Conservation (phyloP, 2,113 vertebrate genomes). For the Bambusicola thoracicus region DNA sequence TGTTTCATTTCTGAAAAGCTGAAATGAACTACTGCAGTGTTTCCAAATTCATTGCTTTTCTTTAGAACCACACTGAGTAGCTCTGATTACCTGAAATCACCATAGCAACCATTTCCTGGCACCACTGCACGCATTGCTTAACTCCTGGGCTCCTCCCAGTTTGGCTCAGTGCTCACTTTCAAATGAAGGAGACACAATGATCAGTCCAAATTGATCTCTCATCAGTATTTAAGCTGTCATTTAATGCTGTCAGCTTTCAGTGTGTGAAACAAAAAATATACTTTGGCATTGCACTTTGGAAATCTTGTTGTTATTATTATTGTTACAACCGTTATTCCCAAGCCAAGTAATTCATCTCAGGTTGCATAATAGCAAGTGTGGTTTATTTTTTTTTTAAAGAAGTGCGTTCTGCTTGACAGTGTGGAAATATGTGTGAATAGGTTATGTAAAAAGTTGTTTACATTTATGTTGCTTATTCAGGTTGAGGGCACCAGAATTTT, state of each 20-base stretch:
- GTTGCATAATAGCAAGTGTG: background rate
- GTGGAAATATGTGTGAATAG: background rate
- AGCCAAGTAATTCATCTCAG: slow-evolving; percentile 3
- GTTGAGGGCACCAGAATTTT: background rate
- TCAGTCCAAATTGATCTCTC: background rate
- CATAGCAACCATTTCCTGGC: background rate
- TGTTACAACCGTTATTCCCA: background rate
- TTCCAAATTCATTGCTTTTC: background rate
- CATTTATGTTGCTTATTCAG: background rate
- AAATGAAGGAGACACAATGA: background rate
- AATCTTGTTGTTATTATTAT: background rate
- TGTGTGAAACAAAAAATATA: background rate
- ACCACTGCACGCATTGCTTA: background rate
- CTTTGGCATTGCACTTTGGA: slow-evolving; percentile 6
- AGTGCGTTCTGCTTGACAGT: background rate
- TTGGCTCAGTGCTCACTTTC: background rate
- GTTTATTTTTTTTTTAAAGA: background rate
- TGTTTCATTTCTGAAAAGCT: background rate
- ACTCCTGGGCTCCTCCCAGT: background rate
- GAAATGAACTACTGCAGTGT: background rate
- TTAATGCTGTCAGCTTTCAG: background rate
- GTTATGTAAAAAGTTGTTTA: slow-evolving; percentile 5
- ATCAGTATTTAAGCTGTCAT: background rate
- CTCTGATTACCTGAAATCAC: background rate
- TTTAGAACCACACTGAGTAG: background rate